Conservation (phyloP, 2,113 vertebrate species). For the Perca schrenkii region DNA sequence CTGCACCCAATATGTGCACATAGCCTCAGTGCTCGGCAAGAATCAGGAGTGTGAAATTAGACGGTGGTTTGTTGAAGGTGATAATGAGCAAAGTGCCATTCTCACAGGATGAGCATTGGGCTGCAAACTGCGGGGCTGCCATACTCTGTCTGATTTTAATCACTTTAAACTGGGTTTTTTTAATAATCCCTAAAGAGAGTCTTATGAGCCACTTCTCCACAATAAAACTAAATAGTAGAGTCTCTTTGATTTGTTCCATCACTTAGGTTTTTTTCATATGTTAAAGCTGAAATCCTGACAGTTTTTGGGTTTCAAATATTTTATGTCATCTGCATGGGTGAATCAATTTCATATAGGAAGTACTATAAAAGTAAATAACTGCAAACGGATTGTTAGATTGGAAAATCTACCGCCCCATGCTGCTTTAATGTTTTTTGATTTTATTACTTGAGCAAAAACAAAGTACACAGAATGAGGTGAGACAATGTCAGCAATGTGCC, state of each 20-base stretch:
- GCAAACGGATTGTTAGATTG: no score
- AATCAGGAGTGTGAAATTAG: constrained; percentile 81
- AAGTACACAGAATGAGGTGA: neutral
- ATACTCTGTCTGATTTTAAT: constrained; percentile 74
- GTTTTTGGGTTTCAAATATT: neutral
- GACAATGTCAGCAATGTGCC: neutral
- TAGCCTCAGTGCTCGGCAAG: constrained; percentile 42
- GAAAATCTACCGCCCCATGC: no score
- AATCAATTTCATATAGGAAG: neutral
- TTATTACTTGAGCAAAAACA: neutral
- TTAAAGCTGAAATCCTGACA: neutral
- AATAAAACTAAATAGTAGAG: constrained; percentile 27
- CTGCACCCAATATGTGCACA: constrained; percentile 53
- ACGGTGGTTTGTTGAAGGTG: constrained; percentile 79
- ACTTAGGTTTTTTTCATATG: constrained; percentile 3
- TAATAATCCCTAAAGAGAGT: constrained; percentile 64
- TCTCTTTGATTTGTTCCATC: constrained; percentile 42
- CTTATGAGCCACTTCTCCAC: constrained; percentile 40
- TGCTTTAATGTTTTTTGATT: neutral
- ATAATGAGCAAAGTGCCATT: constrained; percentile 83
- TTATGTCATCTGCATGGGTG: neutral
- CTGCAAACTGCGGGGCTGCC: constrained; percentile 65
- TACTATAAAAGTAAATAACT: neutral
- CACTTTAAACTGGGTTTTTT: constrained; percentile 68
- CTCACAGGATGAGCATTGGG: constrained; percentile 73